Conservation (phyloP, 2,113 vertebrate species). For the Leiothrix lutea region DNA sequence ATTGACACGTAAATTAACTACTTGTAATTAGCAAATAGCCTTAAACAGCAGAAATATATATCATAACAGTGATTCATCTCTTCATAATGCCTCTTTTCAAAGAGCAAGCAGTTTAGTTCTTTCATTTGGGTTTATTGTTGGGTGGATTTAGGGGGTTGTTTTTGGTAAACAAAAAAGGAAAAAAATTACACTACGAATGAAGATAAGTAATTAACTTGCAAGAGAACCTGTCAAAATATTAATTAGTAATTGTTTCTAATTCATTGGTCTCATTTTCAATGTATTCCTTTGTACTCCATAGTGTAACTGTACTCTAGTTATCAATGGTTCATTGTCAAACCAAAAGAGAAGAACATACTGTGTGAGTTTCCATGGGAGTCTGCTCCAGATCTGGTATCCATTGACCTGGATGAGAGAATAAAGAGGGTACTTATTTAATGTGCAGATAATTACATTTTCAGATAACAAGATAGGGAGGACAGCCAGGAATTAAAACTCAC, state of each 20-base stretch:
- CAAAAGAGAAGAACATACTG: neutral
- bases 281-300: neutral
- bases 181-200: neutral
- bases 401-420: neutral
- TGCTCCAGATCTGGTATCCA: neutral
- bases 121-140: neutral
- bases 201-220: neutral
- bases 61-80: neutral
- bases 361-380: neutral
- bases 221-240: neutral
- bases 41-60: neutral
- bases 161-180: neutral
- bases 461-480: neutral
- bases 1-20: neutral
- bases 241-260: neutral
- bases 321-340: neutral
- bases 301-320: neutral
- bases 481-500: neutral
- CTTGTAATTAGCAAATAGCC: neutral
- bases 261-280: neutral
- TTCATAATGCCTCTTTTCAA: neutral
- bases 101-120: neutral
- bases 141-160: rapidly evolving
- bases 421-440: neutral
- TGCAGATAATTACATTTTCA: neutral